Percentiles rank a stretch among this genome's conserved stretches.
Conservation (phyloP, 2,888 invertebrate species). For the Torymus tubicola region DNA sequence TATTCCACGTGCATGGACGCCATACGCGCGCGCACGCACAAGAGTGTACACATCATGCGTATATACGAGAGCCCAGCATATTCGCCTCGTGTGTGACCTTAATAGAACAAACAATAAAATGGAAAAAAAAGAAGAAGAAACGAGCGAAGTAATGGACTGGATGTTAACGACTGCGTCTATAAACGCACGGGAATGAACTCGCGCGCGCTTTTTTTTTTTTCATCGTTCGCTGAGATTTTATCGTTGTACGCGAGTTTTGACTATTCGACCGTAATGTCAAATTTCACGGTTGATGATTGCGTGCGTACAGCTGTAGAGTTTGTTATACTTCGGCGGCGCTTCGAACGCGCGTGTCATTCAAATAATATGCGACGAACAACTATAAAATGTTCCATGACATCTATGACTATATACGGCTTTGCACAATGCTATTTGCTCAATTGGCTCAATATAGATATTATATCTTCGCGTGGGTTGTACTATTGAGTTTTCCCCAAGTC, state of each 20-base stretch:
- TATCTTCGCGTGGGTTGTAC: background rate
- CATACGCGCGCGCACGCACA: background rate
- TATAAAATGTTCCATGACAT: constrained; percentile 18
- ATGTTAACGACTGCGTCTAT: background rate
- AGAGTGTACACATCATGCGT: background rate
- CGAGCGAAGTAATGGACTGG: background rate
- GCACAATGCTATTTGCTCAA: constrained; percentile 32
- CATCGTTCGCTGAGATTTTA: too few species aligned
- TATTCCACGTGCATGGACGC: constrained; percentile 38
- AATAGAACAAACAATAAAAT: constrained; percentile 11
- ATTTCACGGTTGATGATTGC: too few species aligned
- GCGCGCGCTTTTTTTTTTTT: background rate
- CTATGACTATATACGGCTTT: background rate
- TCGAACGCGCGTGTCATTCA: background rate
- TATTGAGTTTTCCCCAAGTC: too few species aligned
- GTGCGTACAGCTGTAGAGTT: too few species aligned
- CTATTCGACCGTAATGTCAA: too few species aligned
- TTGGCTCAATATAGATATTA: constrained; percentile 11
- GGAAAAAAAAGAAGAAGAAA: constrained; percentile 1
- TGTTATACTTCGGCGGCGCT: too few species aligned
- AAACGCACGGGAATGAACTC: background rate
- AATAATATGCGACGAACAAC: background rate
- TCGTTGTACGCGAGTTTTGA: too few species aligned
- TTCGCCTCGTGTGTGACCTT: constrained; percentile 16
- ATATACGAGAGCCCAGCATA: background rate